A percentile compares a stretch with the other conserved stretches of the same genome.
phyloP scores from a whole-genome alignment of 2,888 invertebrate species.

The Heteromyza rotundicornis region DNA sequence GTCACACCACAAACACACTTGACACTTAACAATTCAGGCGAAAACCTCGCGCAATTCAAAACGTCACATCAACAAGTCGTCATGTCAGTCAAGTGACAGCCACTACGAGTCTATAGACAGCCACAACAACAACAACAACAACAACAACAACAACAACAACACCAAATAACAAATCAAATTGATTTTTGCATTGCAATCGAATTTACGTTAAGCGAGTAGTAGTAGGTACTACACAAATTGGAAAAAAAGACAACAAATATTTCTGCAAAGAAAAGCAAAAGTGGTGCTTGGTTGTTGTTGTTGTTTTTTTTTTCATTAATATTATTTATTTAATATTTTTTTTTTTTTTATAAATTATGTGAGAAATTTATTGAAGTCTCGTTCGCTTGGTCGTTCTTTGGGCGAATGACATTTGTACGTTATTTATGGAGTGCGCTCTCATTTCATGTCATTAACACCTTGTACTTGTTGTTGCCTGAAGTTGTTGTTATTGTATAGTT shows the following conservation, averaged over 20 bases:
- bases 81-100: slow-evolving; percentile 5
- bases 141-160: background rate
- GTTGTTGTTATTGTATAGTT: too few species aligned
- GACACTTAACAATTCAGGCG: background rate
- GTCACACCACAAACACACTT: background rate
- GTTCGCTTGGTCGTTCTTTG: background rate
- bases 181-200: slow-evolving; percentile 1
- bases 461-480: background rate
- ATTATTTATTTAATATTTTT: too few species aligned
- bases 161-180: background rate
- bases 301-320: background rate
- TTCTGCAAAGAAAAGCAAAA: background rate
- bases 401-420: background rate
- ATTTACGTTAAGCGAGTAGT: too few species aligned
- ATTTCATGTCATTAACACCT: background rate
- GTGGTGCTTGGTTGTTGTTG: background rate
- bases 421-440: background rate
- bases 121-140: background rate
- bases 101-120: too few species aligned
- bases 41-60: background rate
- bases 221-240: too few species aligned
- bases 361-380: background rate
- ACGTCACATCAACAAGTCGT: slow-evolving; percentile 1
- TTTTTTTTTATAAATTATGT: background rate
- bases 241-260: too few species aligned